These are phyloP conservation scores for Teinopalpus imperialis DNA, from an alignment of 2,888 invertebrate genomes.

Conservation along the genomic window DNA sequence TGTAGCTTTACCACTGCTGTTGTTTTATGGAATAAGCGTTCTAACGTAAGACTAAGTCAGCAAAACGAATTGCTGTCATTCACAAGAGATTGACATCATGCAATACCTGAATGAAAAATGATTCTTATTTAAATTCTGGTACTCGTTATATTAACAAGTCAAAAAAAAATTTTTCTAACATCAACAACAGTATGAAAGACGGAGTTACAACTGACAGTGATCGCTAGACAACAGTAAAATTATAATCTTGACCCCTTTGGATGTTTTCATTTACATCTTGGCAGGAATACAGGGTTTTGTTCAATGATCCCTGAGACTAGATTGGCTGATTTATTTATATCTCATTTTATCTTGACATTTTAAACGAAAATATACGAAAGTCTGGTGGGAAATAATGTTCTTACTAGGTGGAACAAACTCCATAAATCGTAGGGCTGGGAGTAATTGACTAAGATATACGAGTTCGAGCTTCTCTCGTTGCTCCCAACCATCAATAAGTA, in stretches of 20 bases:
- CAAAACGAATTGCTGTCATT: too few species aligned
- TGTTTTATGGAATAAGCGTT: too few species aligned
- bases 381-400: background rate
- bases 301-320: conserved; percentile 8
- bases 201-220: too few species aligned
- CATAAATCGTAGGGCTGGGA: conserved; percentile 12
- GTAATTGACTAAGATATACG: conserved; percentile 15
- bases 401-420: conserved; percentile 22
- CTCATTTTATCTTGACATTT: background rate
- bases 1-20: too few species aligned
- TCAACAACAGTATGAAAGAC: too few species aligned
- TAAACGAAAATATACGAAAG: background rate
- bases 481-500: too few species aligned
- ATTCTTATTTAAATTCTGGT: too few species aligned
- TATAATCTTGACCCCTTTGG: conserved; percentile 7
- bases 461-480: conserved; percentile 12
- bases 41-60: too few species aligned
- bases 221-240: conserved; percentile 2
- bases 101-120: too few species aligned
- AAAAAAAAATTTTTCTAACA: too few species aligned
- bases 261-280: conserved; percentile 11
- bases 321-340: conserved; percentile 8
- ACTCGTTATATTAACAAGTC: too few species aligned
- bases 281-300: conserved; percentile 9
- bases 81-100: too few species aligned